phyloP scores from a whole-genome alignment of 2,797 vertebrate species.

The Eidolon dupreanum region DNA sequence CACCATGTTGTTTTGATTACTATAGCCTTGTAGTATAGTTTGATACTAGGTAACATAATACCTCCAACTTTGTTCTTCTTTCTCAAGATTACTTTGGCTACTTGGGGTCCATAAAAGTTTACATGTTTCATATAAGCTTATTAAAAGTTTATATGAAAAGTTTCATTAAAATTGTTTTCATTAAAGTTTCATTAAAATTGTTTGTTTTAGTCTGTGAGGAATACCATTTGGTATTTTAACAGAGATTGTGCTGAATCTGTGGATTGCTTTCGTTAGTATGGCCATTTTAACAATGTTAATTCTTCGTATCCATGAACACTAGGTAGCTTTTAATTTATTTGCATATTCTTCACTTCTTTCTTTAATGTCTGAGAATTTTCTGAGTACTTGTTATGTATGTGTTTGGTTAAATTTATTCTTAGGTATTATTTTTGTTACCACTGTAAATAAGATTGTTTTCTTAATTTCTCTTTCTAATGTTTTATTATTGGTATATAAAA shows the following conservation, averaged over 20 bases:
- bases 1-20: no score
- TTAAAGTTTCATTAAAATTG: no score
- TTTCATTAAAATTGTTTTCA: no score
- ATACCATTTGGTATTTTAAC: not conserved
- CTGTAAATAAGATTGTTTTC: not conserved
- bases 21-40: no score
- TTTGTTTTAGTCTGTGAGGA: not conserved
- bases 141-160: no score
- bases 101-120: no score
- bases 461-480: not conserved
- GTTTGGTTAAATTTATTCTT: not conserved
- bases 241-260: not conserved
- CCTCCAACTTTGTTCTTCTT: no score
- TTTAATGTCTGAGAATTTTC: not conserved
- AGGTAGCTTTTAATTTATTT: not conserved
- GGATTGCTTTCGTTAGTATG: not conserved
- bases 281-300: not conserved
- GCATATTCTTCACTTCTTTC: not conserved
- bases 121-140: no score
- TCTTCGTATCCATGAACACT: not conserved
- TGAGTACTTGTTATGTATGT: no score
- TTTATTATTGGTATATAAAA: not conserved
- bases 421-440: not conserved
- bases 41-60: no score
- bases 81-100: no score